Evolutionary conservation across 2,797 vertebrate genomes (phyloP).

Genomic region (Chrysocyon brachyurus): DNA sequence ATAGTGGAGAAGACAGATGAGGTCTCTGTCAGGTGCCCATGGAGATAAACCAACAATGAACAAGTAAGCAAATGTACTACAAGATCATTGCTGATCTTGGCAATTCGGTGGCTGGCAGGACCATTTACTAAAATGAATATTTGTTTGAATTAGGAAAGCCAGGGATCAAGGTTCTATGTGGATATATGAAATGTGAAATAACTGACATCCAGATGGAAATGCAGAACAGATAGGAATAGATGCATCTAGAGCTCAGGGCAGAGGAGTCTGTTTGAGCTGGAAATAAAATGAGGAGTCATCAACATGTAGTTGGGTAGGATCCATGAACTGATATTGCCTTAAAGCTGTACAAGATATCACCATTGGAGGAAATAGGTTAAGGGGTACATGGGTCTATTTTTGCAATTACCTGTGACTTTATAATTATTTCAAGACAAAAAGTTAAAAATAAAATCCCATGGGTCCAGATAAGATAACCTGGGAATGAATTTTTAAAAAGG

Average conservation of each 20-base stretch:
- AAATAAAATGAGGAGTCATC: not conserved
- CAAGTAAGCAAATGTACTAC: not conserved
- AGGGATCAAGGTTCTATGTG: not conserved
- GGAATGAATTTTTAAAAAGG: not conserved
- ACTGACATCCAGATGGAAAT: not conserved
- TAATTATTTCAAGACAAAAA: not conserved
- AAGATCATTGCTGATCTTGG: not conserved
- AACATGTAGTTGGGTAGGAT: not conserved
- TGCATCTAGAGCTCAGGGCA: not conserved
- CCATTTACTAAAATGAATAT: not conserved
- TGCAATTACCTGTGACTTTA: not conserved
- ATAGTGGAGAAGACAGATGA: not conserved
- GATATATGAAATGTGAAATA: not conserved
- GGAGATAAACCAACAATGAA: not conserved
- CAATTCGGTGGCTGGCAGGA: not conserved
- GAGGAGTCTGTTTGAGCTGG: not conserved
- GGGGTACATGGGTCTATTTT: not conserved
- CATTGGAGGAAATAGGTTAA: not conserved
- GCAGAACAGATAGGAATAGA: not conserved
- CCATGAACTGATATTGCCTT: not conserved
- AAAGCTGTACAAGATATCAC: not conserved
- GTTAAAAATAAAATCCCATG: not conserved
- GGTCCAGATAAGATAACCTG: not conserved
- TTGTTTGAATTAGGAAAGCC: not conserved
- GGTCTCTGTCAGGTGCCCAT: not conserved